A percentile compares a stretch with the other conserved stretches of the same genome.
These are phyloP conservation scores for Hemithea aestivaria DNA, from an alignment of 2,888 invertebrate species.

Conservation along the genomic window DNA sequence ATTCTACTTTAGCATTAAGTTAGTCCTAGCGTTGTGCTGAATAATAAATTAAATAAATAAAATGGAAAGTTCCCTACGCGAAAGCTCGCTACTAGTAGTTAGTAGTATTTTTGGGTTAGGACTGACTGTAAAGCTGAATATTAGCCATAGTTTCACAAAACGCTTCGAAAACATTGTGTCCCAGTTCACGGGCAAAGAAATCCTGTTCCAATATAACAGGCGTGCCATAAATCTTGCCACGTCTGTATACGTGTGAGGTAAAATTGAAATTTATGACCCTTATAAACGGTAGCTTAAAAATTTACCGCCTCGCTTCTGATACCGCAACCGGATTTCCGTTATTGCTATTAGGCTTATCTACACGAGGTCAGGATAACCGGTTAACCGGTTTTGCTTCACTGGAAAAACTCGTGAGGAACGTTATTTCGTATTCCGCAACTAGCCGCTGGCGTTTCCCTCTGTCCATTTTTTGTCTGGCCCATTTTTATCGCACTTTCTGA, in stretches of 20 bases:
- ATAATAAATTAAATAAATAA: too few species aligned
- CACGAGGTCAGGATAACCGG: conserved; percentile 14
- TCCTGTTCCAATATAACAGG: conserved; percentile 4
- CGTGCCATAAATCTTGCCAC: conserved; percentile 7
- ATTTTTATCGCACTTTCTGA: conserved; percentile 25
- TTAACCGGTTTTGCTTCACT: conserved; percentile 9
- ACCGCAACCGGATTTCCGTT: conserved; percentile 21
- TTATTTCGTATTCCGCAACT: conserved; percentile 21
- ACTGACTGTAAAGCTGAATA: too few species aligned
- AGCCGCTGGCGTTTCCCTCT: conserved; percentile 17
- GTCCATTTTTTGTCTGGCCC: conserved; percentile 28
- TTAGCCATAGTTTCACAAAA: too few species aligned
- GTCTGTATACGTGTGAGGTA: conserved; percentile 13
- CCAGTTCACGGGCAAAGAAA: too few species aligned
- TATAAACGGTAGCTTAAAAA: conserved; percentile 20
- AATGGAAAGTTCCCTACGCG: too few species aligned
- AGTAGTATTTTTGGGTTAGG: too few species aligned
- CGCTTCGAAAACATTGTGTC: too few species aligned
- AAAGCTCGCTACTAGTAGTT: too few species aligned
- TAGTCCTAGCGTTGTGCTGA: too few species aligned
- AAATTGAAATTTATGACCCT: conserved; percentile 30
- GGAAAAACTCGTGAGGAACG: conserved; percentile 12
- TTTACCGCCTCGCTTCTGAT: conserved; percentile 16
- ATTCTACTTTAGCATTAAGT: too few species aligned
- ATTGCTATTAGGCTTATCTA: conserved; percentile 25